A percentile compares a stretch with the other conserved stretches of the same genome.
Conservation (phyloP, 2,888 invertebrate genomes). For the Barypeithes pellucidus region DNA sequence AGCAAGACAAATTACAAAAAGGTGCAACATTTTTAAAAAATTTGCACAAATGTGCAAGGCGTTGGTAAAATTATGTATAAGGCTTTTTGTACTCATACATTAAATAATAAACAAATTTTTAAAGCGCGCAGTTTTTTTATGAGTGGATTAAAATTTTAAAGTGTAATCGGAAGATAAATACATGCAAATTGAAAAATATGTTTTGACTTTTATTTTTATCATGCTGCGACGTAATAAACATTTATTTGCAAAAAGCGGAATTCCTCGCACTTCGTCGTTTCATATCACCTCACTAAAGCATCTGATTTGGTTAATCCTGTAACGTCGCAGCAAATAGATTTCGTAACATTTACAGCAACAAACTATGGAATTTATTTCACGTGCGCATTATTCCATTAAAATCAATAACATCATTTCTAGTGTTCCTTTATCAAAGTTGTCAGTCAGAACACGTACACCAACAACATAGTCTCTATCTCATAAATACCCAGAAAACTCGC, state of each 20-base stretch:
- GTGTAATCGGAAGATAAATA: background rate
- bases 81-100: no score
- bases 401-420: background rate
- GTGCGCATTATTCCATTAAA: background rate
- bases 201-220: background rate
- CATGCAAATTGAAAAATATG: background rate
- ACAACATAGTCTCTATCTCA: no score
- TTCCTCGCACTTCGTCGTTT: background rate
- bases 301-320: background rate
- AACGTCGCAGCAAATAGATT: background rate
- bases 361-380: no score
- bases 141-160: background rate
- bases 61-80: no score
- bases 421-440: no score
- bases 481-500: no score
- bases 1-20: no score
- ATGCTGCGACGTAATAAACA: background rate
- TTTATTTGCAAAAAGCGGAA: conserved; percentile 3
- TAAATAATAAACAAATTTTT: background rate
- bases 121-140: background rate
- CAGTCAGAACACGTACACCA: no score
- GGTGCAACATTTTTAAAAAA: no score
- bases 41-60: no score
- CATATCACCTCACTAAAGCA: background rate
- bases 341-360: no score